Conservation (phyloP, 2,888 invertebrate species). For the Lepidocyrtinus sp. region DNA sequence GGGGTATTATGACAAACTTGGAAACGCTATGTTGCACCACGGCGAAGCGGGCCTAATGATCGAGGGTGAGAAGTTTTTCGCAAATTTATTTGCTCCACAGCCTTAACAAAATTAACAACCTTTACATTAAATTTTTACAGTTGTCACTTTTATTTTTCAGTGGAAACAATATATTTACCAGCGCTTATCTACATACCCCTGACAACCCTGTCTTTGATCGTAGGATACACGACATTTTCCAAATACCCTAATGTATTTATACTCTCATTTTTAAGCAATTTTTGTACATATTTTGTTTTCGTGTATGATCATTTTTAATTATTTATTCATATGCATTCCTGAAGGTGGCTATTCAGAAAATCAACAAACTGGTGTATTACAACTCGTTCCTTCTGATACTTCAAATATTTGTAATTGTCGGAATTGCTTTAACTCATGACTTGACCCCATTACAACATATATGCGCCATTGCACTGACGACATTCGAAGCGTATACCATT, state of each 20-base stretch:
- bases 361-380: not conserved
- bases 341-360: not conserved
- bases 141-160: constrained; percentile 9
- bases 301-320: too few species aligned
- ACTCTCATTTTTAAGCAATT: not conserved
- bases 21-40: not conserved
- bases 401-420: not conserved
- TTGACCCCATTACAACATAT: too few species aligned
- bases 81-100: too few species aligned
- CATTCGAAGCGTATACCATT: too few species aligned
- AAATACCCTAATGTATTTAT: not conserved
- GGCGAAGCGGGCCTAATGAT: too few species aligned
- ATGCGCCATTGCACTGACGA: too few species aligned
- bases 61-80: too few species aligned
- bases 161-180: not conserved
- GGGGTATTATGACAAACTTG: not conserved
- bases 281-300: too few species aligned
- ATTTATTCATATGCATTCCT: too few species aligned
- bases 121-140: not conserved
- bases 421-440: too few species aligned
- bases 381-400: not conserved
- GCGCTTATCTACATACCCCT: not conserved
- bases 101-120: too few species aligned
- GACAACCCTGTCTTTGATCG: not conserved
- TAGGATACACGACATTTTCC: not conserved